These are phyloP conservation scores for Sphaeramia orbicularis DNA, from an alignment of 2,797 vertebrate species.

Conservation along the genomic window DNA sequence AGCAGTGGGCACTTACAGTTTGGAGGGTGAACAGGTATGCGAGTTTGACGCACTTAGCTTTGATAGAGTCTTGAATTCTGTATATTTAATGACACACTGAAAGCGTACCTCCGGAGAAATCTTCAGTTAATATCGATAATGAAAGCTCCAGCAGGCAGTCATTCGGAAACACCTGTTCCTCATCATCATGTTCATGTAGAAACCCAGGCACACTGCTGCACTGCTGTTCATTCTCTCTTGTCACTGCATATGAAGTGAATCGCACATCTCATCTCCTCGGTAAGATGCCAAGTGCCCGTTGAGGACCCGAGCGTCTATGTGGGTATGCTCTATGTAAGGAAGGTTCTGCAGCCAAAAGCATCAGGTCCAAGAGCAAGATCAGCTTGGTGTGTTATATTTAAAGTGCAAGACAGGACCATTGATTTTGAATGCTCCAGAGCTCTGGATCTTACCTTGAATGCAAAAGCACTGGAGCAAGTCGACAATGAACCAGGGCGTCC, in stretches of 20 bases:
- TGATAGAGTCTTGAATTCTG: constrained; percentile 1
- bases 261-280: constrained; percentile 3
- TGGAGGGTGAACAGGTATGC: neutral
- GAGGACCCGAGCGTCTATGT: neutral
- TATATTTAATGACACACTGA: constrained; percentile 17
- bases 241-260: constrained; percentile 20
- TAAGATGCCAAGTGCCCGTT: neutral
- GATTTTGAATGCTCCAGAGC: constrained; percentile 22
- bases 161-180: constrained; percentile 60
- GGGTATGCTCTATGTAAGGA: neutral
- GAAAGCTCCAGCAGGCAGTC: constrained; percentile 47
- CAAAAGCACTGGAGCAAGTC: constrained; percentile 4
- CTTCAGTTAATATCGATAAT: constrained; percentile 42
- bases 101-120: constrained; percentile 16
- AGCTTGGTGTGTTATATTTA: constrained; percentile 20
- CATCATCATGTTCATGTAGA: constrained; percentile 17
- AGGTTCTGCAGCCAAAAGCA: neutral
- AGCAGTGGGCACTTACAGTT: neutral
- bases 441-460: constrained; percentile 22
- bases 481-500: neutral
- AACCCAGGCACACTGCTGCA: constrained; percentile 13
- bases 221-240: constrained; percentile 32
- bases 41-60: neutral
- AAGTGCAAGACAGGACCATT: neutral
- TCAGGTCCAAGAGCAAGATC: constrained; percentile 18